A percentile compares a stretch with the other conserved stretches of the same genome.
Conservation (phyloP, 2,888 invertebrate species). For the Cantharis lateralis region DNA sequence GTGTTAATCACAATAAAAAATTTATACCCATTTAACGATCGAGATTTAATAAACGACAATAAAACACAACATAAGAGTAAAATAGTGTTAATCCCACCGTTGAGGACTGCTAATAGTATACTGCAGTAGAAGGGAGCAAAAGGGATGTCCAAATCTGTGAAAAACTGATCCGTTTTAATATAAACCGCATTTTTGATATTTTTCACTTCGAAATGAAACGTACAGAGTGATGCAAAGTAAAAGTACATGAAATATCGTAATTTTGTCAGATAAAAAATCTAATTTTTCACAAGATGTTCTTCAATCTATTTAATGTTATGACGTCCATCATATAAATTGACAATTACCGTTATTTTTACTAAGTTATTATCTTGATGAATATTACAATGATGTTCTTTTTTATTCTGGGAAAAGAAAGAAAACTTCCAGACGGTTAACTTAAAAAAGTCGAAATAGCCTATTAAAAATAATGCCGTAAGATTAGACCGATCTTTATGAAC, state of each 20-base stretch:
- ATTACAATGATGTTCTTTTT: constrained; percentile 9
- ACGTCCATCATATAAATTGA: not conserved
- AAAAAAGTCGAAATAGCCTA: constrained; percentile 28
- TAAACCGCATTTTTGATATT: too few relatives aligned
- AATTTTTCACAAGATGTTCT: not conserved
- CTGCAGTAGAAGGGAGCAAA: too few relatives aligned
- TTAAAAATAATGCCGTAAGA: constrained; percentile 30
- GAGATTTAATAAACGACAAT: not conserved
- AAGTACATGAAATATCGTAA: too few relatives aligned
- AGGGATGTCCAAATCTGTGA: too few relatives aligned
- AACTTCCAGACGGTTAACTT: constrained; percentile 27
- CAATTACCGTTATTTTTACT: not conserved
- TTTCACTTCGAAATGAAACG: too few relatives aligned
- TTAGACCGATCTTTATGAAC: constrained; percentile 27
- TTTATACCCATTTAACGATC: not conserved
- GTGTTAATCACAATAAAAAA: not conserved
- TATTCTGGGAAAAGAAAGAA: constrained; percentile 21
- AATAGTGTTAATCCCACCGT: too few relatives aligned
- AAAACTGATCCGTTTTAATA: too few relatives aligned
- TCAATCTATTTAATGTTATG: not conserved
- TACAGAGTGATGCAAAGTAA: too few relatives aligned
- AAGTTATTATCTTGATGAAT: constrained; percentile 20
- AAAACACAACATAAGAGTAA: too few relatives aligned
- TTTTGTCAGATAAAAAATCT: not conserved
- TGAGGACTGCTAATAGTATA: too few relatives aligned